Evolutionary conservation across 2,113 vertebrate genomes (phyloP).

Genomic region (Naja naja): DNA sequence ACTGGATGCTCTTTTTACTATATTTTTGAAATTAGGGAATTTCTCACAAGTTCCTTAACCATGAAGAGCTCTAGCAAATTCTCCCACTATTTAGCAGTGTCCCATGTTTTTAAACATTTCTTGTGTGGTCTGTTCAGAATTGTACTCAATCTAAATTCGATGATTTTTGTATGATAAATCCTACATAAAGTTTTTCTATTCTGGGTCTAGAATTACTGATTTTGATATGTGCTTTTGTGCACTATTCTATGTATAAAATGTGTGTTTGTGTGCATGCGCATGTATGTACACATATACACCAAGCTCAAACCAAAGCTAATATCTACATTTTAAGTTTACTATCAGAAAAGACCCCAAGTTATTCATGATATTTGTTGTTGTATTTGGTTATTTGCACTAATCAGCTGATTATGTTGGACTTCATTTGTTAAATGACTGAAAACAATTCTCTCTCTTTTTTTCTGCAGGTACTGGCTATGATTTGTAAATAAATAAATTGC

Average conservation of each 20-base stretch:
- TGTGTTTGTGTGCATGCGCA: neutral
- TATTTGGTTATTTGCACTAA: conserved; percentile 27
- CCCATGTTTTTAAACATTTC: neutral
- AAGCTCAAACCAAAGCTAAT: neutral
- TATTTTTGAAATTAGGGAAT: neutral
- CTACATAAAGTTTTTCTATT: neutral
- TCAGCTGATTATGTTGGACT: conserved; percentile 24
- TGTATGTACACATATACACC: neutral
- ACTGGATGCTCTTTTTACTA: neutral
- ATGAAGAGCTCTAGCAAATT: neutral
- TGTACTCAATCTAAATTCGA: neutral
- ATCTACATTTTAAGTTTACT: neutral
- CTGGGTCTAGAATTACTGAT: neutral
- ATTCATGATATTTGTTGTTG: neutral
- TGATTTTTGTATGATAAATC: neutral
- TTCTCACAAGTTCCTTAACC: neutral
- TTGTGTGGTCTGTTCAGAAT: neutral
- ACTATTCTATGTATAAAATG: neutral
- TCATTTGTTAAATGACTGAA: neutral
- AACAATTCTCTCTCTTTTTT: conserved; percentile 17
- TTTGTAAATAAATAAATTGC: conserved; percentile 39
- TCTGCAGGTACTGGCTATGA: conserved; percentile 49
- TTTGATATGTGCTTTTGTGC: neutral
- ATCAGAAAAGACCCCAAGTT: neutral
- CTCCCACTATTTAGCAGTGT: neutral